Evolutionary conservation across 1,140 invertebrate species (phyloP), one percentile per base, ranked within the genome.

Genomic region (Saxidomus purpurata): DNA sequence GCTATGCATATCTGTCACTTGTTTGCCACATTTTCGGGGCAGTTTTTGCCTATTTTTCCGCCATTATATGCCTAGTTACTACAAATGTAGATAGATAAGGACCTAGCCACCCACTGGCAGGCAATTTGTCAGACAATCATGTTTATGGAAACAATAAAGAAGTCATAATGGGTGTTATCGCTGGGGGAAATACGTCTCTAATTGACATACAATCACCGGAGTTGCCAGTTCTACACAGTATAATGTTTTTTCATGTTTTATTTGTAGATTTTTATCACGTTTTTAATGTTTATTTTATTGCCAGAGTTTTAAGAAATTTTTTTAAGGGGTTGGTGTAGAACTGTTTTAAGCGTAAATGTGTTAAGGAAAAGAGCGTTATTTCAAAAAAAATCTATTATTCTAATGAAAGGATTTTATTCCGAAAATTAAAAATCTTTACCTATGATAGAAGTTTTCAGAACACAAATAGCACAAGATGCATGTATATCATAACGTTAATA

Each of bases 111-210:
- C 83, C 83, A 85, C 83, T 85, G 83, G 76, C 83, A 85, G 49
- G 83, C 83, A 85, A 85, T 85, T 85, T 85, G 83, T 85, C 83
- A 85, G 63, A 36, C 61, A 43, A 71, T 71, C 49, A 74, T 36
- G 40, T 85, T 85, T 74, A 85, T 74, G 49, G 63, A 34, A 34
- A 49, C 63, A 74, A 85, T 85, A 85, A 85, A 85, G 83, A 85
- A 85, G 83, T 85, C 63, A 52, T 85, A 85, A 85, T 85, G 67
- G 83, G 69, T 67, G 76, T 69, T 85, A 85, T 85, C 83, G 31
- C 67, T 15, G 83, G 4, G 34, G 38, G 69, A 49, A 85, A 59
- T 71, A 49, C 34, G n/a, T 17, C 47, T 34, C 83, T 85, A 85
- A 85, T 85, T 85, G 83, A 85, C 83, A 74, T 74, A 67, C 67